Conservation (phyloP, 2,113 vertebrate genomes). For the rat (Rattus norvegicus) region DNA sequence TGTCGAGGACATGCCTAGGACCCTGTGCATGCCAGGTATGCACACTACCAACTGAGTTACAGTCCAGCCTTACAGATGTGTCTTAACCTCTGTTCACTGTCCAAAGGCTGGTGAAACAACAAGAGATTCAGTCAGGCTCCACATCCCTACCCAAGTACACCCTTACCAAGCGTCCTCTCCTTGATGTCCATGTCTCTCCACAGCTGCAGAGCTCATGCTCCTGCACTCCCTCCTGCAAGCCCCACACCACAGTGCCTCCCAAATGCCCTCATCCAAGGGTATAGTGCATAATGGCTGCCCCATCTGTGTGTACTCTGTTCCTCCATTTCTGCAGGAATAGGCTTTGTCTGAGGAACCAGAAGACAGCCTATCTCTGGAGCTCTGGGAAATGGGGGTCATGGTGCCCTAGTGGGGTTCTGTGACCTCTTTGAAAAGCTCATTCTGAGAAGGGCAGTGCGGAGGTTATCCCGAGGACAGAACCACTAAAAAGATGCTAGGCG, state of each 20-base stretch:
- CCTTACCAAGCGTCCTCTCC: neutral
- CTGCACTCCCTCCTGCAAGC: too few relatives aligned
- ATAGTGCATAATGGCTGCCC: neutral
- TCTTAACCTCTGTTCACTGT: neutral
- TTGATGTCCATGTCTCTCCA: neutral
- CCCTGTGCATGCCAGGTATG: neutral
- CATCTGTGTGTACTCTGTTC: neutral
- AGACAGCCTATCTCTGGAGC: neutral
- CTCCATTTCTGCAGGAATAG: neutral
- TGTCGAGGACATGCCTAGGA: neutral
- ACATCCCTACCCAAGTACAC: neutral
- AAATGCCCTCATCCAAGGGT: neutral
- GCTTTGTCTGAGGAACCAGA: neutral
- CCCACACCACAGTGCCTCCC: neutral
- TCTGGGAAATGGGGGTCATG: too few relatives aligned
- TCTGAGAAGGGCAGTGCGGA: neutral
- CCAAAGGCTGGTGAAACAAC: neutral
- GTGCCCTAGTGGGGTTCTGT: too few relatives aligned
- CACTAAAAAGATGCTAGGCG: fast-evolving
- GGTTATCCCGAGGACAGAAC: neutral
- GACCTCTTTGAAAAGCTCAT: neutral
- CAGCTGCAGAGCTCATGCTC: neutral
- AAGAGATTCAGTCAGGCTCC: fast-evolving
- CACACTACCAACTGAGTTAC: neutral
- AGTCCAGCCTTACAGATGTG: neutral